Evolutionary conservation across 2,888 invertebrate species (phyloP).

Genomic region (Hypselothyrea guttata): DNA sequence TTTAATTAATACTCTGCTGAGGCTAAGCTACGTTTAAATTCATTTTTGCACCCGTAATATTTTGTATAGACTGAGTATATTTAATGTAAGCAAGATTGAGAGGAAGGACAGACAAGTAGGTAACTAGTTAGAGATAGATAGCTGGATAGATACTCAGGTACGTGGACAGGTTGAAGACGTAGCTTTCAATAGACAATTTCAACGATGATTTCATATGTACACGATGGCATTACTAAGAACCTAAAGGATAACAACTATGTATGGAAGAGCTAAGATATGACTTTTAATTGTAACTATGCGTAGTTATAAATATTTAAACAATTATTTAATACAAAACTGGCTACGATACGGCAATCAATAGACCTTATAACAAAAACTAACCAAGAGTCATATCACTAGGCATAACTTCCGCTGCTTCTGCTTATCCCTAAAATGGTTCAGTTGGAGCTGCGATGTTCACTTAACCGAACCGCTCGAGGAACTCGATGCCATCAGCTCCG

Average conservation of each 20-base stretch:
- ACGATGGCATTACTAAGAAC: conserved; percentile 28
- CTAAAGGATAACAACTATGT: conserved; percentile 32
- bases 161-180: conserved; percentile 69
- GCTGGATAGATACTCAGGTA: conserved; percentile 53
- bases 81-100: neutral
- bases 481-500: conserved; percentile 48
- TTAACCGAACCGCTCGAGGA: conserved; percentile 68
- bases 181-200: conserved; percentile 49
- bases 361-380: conserved; percentile 6
- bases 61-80: conserved; percentile 12
- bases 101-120: conserved; percentile 9
- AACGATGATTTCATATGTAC: conserved; percentile 45
- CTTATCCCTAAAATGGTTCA: too few relatives aligned
- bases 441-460: conserved; percentile 48
- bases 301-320: neutral
- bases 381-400: conserved; percentile 24
- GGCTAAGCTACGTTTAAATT: conserved; percentile 55
- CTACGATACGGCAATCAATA: neutral
- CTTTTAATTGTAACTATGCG: conserved; percentile 15
- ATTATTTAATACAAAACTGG: neutral
- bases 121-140: neutral
- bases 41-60: conserved; percentile 62
- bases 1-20: conserved; percentile 15
- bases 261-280: conserved; percentile 74
- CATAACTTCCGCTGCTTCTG: conserved; percentile 23